These are phyloP conservation scores for Rhinichthys osculus DNA, from an alignment of 2,797 vertebrate species.

Conservation along the genomic window DNA sequence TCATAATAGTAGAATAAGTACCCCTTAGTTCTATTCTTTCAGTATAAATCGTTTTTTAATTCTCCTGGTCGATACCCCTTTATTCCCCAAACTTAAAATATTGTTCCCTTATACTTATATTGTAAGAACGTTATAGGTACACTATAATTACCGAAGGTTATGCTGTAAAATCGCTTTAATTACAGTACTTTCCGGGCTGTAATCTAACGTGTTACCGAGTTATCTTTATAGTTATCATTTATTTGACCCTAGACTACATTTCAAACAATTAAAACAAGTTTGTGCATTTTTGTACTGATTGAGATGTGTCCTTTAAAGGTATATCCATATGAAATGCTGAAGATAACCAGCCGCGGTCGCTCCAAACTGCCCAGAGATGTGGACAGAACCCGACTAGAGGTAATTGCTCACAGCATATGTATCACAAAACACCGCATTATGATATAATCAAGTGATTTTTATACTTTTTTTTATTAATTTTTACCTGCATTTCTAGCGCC, in stretches of 20 bases:
- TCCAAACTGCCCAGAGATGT: slow-evolving; percentile 91
- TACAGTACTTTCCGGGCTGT: no score
- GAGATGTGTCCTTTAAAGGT: slow-evolving; percentile 75
- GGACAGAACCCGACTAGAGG: slow-evolving; percentile 95
- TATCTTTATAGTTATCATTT: neutral
- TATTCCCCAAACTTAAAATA: no score
- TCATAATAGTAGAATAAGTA: no score
- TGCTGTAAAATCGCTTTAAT: no score
- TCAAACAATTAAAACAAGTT: neutral
- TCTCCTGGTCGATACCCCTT: no score
- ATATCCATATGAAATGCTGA: slow-evolving; percentile 93
- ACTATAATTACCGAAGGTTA: no score
- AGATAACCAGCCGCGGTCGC: slow-evolving; percentile 87
- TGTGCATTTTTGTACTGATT: slow-evolving; percentile 16
- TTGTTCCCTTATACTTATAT: no score
- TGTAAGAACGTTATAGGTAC: no score
- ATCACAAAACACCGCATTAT: neutral
- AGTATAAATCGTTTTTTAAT: no score
- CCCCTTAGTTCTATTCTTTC: no score
- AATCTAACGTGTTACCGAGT: no score
- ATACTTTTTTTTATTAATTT: neutral
- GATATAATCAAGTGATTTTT: neutral
- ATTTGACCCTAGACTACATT: neutral
- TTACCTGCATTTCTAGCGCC: slow-evolving; percentile 79
- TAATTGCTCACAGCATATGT: slow-evolving; percentile 65